Conservation (phyloP, 1,140 invertebrate species). For the Eufriesea mexicana region DNA sequence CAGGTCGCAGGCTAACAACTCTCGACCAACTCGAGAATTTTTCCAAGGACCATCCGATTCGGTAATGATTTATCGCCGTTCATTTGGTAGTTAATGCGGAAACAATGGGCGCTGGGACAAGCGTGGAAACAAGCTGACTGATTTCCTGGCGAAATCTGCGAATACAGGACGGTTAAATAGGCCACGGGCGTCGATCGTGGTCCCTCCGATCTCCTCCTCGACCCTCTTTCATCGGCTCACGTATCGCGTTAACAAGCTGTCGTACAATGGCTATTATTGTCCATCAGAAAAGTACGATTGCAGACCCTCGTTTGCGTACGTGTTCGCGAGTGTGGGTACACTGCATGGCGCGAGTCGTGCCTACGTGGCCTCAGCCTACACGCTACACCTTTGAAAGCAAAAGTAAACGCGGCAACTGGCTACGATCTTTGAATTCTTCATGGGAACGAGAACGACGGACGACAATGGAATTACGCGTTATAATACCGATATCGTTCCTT, state of each 20-base stretch:
- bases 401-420: constrained; percentile 33
- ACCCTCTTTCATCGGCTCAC: constrained; percentile 53
- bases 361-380: constrained; percentile 47
- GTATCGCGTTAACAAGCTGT: constrained; percentile 71
- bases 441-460: constrained; percentile 18
- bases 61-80: constrained; percentile 26
- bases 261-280: constrained; percentile 70
- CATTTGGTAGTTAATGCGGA: constrained; percentile 5
- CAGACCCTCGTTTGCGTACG: constrained; percentile 10
- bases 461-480: constrained; percentile 45
- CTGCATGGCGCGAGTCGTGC: constrained; percentile 21
- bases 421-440: constrained; percentile 40
- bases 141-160: constrained; percentile 57
- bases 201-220: constrained; percentile 20
- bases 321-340: constrained; percentile 22
- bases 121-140: constrained; percentile 28
- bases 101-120: constrained; percentile 16
- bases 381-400: constrained; percentile 21
- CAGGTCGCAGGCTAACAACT: background rate
- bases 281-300: constrained; percentile 37
- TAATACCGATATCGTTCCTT: constrained; percentile 44
- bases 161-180: constrained; percentile 52
- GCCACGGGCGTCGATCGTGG: constrained; percentile 41
- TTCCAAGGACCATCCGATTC: background rate
- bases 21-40: background rate